Evolutionary conservation across 2,888 invertebrate species (phyloP).

Genomic region (Boloria selene): DNA sequence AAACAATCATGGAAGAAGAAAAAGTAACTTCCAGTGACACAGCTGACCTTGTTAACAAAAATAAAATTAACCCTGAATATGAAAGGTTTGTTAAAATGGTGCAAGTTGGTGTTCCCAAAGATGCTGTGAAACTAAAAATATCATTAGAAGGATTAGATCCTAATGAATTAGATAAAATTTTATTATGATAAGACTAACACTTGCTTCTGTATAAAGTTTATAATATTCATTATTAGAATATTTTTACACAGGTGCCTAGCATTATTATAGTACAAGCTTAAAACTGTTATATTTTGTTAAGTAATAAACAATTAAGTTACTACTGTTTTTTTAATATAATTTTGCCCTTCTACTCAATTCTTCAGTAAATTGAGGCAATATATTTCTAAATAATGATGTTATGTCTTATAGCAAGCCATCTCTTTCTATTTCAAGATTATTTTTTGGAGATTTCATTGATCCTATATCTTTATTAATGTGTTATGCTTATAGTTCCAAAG

Average conservation of each 20-base stretch:
- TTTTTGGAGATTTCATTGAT: too few species aligned
- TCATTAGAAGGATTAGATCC: constrained; percentile 91
- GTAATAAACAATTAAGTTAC: constrained; percentile 12
- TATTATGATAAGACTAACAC: constrained; percentile 47
- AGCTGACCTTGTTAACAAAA: not conserved
- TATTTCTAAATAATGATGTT: too few species aligned
- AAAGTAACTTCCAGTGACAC: constrained; percentile 11
- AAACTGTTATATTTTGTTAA: constrained; percentile 25
- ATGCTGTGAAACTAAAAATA: constrained; percentile 92
- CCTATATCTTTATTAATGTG: too few species aligned
- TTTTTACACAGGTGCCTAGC: constrained; percentile 24
- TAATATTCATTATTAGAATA: constrained; percentile 15
- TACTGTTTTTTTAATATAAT: not conserved
- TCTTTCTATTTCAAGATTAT: too few species aligned
- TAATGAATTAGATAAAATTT: constrained; percentile 82
- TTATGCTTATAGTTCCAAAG: too few species aligned
- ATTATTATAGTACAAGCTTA: constrained; percentile 30
- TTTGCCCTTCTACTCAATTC: not conserved
- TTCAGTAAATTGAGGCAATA: too few species aligned
- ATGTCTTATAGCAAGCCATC: too few species aligned
- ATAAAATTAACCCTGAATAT: constrained; percentile 84
- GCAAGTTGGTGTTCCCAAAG: constrained; percentile 92
- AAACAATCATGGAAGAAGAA: constrained; percentile 23
- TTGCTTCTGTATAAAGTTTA: constrained; percentile 12
- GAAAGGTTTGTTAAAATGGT: constrained; percentile 94